Base-by-base conservation (phyloP, 2,888 invertebrate species). In the Protonemura montana region DNA sequence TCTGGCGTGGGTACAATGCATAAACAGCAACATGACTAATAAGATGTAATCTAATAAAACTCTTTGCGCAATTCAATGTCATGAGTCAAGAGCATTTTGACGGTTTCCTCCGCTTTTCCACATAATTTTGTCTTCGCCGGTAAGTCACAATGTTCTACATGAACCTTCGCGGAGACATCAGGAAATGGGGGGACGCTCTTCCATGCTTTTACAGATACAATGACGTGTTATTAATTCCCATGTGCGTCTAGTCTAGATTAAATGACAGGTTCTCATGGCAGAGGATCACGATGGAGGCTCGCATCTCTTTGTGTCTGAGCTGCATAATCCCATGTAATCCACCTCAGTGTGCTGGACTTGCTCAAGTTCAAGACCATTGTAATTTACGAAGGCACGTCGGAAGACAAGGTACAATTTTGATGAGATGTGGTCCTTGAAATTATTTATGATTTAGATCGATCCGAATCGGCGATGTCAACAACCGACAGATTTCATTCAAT, bases 401-500 rank as follows among this genome's bases (percentile, higher is more conserved):
- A 21, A 59, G 59, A 59, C 59, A 59, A 21, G 59, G 16, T 59
- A 59, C 59, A 59, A 59, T 59, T 59, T 59, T 10, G 59, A 59
- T 10, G 21, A 10, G 7, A 59, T 59, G 59, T 59, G 59, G 59
- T 59, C 59, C 59, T 59, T 59, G 59, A 21, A 59, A 59, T 59
- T 59, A 59, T 59, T 59, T 59, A 59, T 59, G 59, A 59, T 21
- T 59, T 59, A 59, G 59, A 59, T 59, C 59, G 59, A 13, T 59
- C 13, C 16, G 59, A 59, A 59, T 59, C 59, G 59, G 59, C 59
- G 59, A 59, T 59, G 59, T 59, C 59, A 59, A 59, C 59, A 59
- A 59, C 59, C 59, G 59, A 59, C 59, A 59, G 59, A 59, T 59
- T 59, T 59, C 59, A 59, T 59, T 59, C 59, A 59, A 59, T 59